phyloP scores from a whole-genome alignment of 2,797 vertebrate species.

The Xenentodon cancila region DNA sequence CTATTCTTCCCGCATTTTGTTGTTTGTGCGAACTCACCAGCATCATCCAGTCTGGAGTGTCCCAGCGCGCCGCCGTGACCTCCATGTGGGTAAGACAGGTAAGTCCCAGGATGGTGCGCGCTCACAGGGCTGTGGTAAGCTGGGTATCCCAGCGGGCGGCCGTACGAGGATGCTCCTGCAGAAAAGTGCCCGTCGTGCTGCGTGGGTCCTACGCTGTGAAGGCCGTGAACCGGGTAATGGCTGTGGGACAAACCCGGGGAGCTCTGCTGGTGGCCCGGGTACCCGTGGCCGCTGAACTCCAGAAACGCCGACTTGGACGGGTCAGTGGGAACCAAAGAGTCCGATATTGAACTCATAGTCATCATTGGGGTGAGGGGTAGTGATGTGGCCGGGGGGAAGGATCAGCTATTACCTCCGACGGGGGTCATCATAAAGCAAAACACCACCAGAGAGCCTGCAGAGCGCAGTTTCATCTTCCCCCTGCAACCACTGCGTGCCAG shows the following conservation, averaged over 20 bases:
- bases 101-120: constrained; percentile 79
- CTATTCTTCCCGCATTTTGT: no score
- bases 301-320: constrained; percentile 88
- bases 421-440: constrained; percentile 46
- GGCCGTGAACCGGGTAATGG: constrained; percentile 83
- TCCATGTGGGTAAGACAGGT: constrained; percentile 83
- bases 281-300: constrained; percentile 85
- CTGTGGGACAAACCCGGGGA: constrained; percentile 79
- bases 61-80: constrained; percentile 76
- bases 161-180: constrained; percentile 75
- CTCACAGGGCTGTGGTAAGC: constrained; percentile 78
- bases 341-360: constrained; percentile 91
- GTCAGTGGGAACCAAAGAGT: constrained; percentile 84
- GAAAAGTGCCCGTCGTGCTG: constrained; percentile 83
- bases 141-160: constrained; percentile 83
- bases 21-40: constrained; percentile 74
- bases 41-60: constrained; percentile 79
- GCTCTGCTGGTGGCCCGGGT: constrained; percentile 80
- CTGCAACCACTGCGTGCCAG: no score
- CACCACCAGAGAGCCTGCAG: constrained; percentile 6
- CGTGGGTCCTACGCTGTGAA: constrained; percentile 78
- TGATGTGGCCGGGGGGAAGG: constrained; percentile 21
- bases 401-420: constrained; percentile 39
- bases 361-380: constrained; percentile 71
- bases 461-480: no score